A percentile compares a stretch with the other conserved stretches of the same genome.
Conservation (phyloP, 2,888 invertebrate species). For the Drosophila basisetae region DNA sequence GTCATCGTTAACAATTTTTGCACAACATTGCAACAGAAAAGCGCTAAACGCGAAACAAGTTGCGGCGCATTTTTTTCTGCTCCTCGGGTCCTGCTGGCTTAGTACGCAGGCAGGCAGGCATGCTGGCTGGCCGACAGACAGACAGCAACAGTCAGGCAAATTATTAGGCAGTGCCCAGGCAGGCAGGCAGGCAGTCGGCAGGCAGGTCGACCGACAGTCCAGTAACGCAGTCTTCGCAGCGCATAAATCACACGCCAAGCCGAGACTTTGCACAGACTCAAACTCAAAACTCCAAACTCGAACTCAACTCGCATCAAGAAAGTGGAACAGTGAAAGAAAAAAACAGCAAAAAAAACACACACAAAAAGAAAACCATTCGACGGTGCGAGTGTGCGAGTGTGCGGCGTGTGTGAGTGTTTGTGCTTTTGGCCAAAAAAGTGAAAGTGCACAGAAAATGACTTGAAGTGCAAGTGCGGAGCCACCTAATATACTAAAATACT, state of each 20-base stretch:
- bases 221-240: conserved; percentile 78
- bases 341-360: conserved; percentile 1
- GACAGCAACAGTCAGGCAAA: conserved; percentile 57
- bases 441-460: conserved; percentile 77
- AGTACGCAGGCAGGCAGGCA: conserved; percentile 54
- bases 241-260: conserved; percentile 70
- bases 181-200: conserved; percentile 73
- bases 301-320: conserved; percentile 40
- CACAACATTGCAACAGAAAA: conserved; percentile 84
- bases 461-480: conserved; percentile 70
- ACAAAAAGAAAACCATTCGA: conserved; percentile 17
- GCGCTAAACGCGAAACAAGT: conserved; percentile 85
- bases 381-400: conserved; percentile 13
- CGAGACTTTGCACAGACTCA: conserved; percentile 47
- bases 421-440: conserved; percentile 58
- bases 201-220: conserved; percentile 77
- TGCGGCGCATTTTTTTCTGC: conserved; percentile 84
- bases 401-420: conserved; percentile 14
- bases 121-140: conserved; percentile 73
- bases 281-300: conserved; percentile 28
- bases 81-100: conserved; percentile 74
- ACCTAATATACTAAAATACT: conserved; percentile 9
- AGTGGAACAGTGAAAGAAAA: conserved; percentile 48
- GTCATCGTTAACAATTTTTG: conserved; percentile 82
- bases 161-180: conserved; percentile 76